Evolutionary conservation across 2,113 vertebrate species (phyloP), one percentile per base, ranked within the genome.

Genomic region (Etheostoma cragini): DNA sequence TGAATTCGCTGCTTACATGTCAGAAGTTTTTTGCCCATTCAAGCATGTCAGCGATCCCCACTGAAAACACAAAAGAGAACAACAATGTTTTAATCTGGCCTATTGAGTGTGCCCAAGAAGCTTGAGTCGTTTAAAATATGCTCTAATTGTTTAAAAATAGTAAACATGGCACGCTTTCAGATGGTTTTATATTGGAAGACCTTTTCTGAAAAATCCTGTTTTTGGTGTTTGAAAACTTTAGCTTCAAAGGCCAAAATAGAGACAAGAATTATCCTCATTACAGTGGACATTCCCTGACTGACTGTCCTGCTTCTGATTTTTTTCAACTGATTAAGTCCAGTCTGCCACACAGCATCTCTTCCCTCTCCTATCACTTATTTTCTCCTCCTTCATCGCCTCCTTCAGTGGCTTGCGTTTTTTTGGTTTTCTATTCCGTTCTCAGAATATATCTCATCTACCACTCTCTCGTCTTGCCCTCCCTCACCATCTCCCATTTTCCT

Each of bases 311-410:
- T 8, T 66, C 8, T 30, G 11, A 33, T n/a, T 50, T 49, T 77
- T 67, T 76, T 33, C 60, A 58, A 5, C 8, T 65, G 78, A 82
- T 88, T 84, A 97, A 96, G 97, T 97, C 95, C 96, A 97, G 95
- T 94, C 95, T 96, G 96, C 96, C 93, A 92, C 95, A 91, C 96
- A 49, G 24, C 79, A 69, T 63, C 68, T 64, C 63, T 54, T 5
- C 69, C 4, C 71, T 60, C 22, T 64, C 62, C 65, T 70, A 58
- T 57, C 72, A 50, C 76, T 83, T 83, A 76, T 79, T 76, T 83
- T 71, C 60, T 77, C 14, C 11, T 42, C 42, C 70, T 75, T 78
- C 66, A 75, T 70, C 16, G 19, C 30, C 33, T 69, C 58, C 21
- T 61, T 83, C 70, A 82, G 38, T 46, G 50, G 19, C 7, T 78